Evolutionary conservation across 1,140 invertebrate species (phyloP).

Genomic region (Drosophila mayri): DNA sequence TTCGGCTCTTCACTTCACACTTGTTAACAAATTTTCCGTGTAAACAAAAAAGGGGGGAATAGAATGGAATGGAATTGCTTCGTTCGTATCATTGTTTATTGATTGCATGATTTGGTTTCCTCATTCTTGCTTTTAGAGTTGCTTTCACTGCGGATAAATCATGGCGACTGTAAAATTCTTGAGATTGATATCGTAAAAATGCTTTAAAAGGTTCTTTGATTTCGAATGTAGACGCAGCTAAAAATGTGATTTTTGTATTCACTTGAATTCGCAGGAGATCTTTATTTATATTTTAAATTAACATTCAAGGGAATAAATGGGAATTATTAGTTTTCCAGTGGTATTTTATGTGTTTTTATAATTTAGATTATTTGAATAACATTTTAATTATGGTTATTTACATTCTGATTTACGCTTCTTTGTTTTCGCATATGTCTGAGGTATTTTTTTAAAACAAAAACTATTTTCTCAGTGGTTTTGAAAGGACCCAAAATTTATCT

Average conservation of each 20-base stretch:
- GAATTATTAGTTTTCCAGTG: neutral
- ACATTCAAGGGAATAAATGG: neutral
- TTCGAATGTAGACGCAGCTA: neutral
- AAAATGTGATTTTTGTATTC: neutral
- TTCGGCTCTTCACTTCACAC: conserved; percentile 63
- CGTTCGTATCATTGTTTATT: conserved; percentile 54
- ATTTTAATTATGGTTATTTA: neutral
- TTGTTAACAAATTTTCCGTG: conserved; percentile 76
- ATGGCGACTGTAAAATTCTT: conserved; percentile 4
- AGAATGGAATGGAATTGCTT: conserved; percentile 39
- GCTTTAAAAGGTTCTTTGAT: conserved; percentile 3
- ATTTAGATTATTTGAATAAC: neutral
- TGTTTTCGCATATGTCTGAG: too few species aligned
- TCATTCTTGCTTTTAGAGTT: conserved; percentile 36
- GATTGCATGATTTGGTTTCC: conserved; percentile 56
- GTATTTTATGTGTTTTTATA: neutral
- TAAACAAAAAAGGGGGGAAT: conserved; percentile 44
- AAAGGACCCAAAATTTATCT: too few species aligned
- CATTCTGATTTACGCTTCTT: too few species aligned
- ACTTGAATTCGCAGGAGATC: neutral
- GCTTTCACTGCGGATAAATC: conserved; percentile 25
- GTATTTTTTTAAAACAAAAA: neutral
- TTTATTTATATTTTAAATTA: neutral
- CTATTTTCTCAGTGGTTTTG: neutral
- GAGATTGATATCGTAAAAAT: conserved; percentile 16